Percentiles rank a stretch among this genome's conserved stretches.
phyloP scores from a whole-genome alignment of 1,140 invertebrate species.

The Neodiprion virginianus region DNA sequence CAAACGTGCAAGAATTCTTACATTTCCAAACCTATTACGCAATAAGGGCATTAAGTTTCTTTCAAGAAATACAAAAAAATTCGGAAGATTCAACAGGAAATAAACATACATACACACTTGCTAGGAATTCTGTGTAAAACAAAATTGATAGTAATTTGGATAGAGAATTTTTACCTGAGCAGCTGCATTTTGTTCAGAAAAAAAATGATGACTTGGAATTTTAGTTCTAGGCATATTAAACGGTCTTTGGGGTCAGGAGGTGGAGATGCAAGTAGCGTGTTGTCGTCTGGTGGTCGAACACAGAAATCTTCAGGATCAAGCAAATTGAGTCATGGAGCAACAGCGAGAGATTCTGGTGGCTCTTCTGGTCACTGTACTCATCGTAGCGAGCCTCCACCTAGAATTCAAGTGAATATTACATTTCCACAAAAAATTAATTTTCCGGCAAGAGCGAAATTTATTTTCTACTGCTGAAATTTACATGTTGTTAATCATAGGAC shows the following conservation, averaged over 20 bases:
- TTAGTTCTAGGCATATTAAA: conserved; percentile 55
- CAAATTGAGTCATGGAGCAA: conserved; percentile 59
- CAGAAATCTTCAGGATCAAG: conserved; percentile 60
- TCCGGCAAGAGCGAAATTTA: background rate
- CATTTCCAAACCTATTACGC: no score
- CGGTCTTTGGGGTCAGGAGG: conserved; percentile 57
- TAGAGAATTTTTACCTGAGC: no score
- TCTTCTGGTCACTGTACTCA: conserved; percentile 81
- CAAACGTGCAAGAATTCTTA: background rate
- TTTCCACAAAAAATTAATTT: background rate
- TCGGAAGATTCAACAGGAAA: no score
- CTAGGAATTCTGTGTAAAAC: no score
- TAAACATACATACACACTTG: no score
- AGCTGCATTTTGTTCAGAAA: no score
- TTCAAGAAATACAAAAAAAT: no score
- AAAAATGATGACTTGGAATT: background rate
- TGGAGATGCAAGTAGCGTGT: conserved; percentile 56
- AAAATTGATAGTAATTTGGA: no score
- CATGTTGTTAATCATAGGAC: conserved; percentile 40
- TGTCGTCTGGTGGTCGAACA: conserved; percentile 57
- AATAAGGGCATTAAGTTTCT: no score
- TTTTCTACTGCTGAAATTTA: conserved; percentile 1
- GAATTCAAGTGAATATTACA: conserved; percentile 50
- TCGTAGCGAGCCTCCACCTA: conserved; percentile 71
- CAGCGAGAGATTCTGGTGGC: conserved; percentile 73